Percentiles rank a stretch among this genome's conserved stretches.
Evolutionary conservation across 2,113 vertebrate genomes (phyloP).

Genomic region (Orientallactaga bullata): DNA sequence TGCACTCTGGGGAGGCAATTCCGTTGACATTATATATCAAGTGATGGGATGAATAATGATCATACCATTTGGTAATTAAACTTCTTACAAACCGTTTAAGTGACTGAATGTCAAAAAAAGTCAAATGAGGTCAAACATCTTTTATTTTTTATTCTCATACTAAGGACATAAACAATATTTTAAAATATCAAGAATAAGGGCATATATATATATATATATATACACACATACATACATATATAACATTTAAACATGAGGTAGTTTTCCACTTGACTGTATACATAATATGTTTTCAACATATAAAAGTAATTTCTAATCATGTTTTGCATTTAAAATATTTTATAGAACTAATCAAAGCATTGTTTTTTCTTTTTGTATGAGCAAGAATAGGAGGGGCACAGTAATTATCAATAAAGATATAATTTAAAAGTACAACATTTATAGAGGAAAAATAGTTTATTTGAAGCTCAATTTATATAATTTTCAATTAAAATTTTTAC

Average conservation of each 20-base stretch:
- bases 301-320: conserved; percentile 56
- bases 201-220: too few relatives aligned
- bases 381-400: conserved; percentile 59
- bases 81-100: conserved; percentile 96
- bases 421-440: conserved; percentile 3
- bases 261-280: conserved; percentile 45
- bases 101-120: conserved; percentile 92
- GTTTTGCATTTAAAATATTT: conserved; percentile 60
- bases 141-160: conserved; percentile 86
- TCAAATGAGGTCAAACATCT: conserved; percentile 90
- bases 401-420: conserved; percentile 50
- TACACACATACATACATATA: too few relatives aligned
- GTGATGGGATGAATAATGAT: conserved; percentile 98
- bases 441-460: neutral
- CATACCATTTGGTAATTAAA: conserved; percentile 98
- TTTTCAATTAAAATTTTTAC: conserved; percentile 42
- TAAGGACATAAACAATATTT: conserved; percentile 75
- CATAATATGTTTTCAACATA: conserved; percentile 48
- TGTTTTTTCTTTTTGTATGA: conserved; percentile 18
- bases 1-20: conserved; percentile 94
- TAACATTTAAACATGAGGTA: conserved; percentile 47
- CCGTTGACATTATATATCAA: conserved; percentile 97
- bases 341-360: conserved; percentile 35
- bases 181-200: conserved; percentile 49
- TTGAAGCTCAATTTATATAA: neutral